phyloP scores from a whole-genome alignment of 1,140 invertebrate species.

The Oscheius sp. region DNA sequence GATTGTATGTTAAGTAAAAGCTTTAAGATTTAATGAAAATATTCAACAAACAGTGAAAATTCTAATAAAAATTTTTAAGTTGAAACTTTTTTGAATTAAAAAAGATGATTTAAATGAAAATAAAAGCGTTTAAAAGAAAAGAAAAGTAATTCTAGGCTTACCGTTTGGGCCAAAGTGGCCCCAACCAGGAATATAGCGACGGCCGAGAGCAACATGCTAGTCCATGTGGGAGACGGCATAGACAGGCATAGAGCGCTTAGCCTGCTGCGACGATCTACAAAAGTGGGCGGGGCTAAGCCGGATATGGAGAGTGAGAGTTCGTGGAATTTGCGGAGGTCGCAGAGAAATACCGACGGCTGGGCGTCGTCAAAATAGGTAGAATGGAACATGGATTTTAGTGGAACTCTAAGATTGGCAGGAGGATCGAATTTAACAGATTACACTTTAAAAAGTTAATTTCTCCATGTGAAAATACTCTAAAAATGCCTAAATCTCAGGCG shows the following conservation, averaged over 20 bases:
- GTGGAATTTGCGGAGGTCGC: background rate
- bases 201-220: background rate
- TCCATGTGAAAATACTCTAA: too few species aligned
- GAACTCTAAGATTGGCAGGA: too few species aligned
- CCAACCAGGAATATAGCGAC: background rate
- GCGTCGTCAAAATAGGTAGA: too few species aligned
- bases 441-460: too few species aligned
- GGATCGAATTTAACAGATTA: too few species aligned
- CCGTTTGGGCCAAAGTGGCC: background rate
- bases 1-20: background rate
- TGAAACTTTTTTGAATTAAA: too few species aligned
- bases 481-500: too few species aligned
- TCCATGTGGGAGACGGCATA: conserved; percentile 11
- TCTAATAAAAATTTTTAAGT: background rate
- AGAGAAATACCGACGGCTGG: background rate
- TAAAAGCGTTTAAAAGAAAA: background rate
- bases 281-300: background rate
- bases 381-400: too few species aligned
- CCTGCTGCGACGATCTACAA: conserved; percentile 6
- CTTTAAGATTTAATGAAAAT: background rate
- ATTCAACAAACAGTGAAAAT: background rate
- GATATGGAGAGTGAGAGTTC: background rate
- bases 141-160: background rate
- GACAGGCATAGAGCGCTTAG: conserved; percentile 11
- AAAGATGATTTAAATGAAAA: too few species aligned